Conservation (phyloP, 2,888 invertebrate species). For the Perithous albicinctus region DNA sequence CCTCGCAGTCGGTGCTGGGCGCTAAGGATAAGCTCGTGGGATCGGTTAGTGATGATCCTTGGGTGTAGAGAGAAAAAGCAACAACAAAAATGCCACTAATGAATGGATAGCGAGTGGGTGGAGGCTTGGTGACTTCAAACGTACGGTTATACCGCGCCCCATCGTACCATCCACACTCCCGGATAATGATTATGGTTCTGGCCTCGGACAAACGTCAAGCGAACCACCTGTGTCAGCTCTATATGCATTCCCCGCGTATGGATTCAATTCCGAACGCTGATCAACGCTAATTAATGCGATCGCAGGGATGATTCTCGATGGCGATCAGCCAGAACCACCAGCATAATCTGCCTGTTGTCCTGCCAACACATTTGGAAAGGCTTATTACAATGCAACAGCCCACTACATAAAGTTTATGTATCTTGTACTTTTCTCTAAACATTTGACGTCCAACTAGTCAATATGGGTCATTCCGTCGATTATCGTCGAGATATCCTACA, state of each 20-base stretch:
- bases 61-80: slow-evolving; percentile 20
- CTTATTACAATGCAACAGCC: background rate
- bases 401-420: too few species aligned
- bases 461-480: too few species aligned
- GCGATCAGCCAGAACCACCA: slow-evolving; percentile 4
- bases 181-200: slow-evolving; percentile 67
- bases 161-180: slow-evolving; percentile 29
- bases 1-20: background rate
- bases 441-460: too few species aligned
- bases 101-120: slow-evolving; percentile 36
- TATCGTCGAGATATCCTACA: too few species aligned
- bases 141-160: slow-evolving; percentile 12
- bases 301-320: slow-evolving; percentile 36
- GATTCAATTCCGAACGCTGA: slow-evolving; percentile 43
- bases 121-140: slow-evolving; percentile 65
- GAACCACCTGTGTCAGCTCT: slow-evolving; percentile 28
- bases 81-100: slow-evolving; percentile 47
- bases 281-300: slow-evolving; percentile 70
- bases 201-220: slow-evolving; percentile 60
- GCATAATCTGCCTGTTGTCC: slow-evolving; percentile 25
- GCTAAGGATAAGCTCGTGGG: slow-evolving; percentile 29
- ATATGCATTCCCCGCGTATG: background rate
- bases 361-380: background rate
- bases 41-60: slow-evolving; percentile 38
- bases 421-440: too few species aligned